A percentile compares a stretch with the other conserved stretches of the same genome.
Evolutionary conservation across 2,113 vertebrate genomes (phyloP).

Genomic region (Poecilia latipinna): DNA sequence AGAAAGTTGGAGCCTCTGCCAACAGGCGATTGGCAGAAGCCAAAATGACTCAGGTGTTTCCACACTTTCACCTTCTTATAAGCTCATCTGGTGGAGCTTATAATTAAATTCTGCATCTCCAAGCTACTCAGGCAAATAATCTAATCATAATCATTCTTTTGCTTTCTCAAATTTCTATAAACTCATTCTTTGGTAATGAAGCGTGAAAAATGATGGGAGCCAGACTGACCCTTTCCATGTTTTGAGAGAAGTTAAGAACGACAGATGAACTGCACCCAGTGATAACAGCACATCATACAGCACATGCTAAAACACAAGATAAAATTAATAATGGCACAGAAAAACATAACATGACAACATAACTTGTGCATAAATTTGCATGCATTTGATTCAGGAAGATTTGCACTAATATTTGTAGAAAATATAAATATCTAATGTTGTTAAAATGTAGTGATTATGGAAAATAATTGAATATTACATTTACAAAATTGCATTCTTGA

Average conservation of each 20-base stretch:
- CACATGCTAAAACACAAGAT: too few relatives aligned
- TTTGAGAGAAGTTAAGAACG: too few relatives aligned
- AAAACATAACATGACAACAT: too few relatives aligned
- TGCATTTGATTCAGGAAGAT: neutral
- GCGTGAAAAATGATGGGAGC: too few relatives aligned
- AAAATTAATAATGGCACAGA: too few relatives aligned
- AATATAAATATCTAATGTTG: neutral
- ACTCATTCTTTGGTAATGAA: too few relatives aligned
- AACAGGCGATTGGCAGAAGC: conserved; percentile 13
- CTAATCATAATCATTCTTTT: neutral
- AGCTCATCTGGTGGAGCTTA: neutral
- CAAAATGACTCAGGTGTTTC: neutral
- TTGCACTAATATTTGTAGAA: neutral
- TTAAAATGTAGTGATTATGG: neutral
- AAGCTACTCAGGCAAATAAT: neutral
- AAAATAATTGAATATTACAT: too few relatives aligned
- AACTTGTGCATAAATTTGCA: too few relatives aligned
- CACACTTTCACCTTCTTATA: neutral
- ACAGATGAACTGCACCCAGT: too few relatives aligned
- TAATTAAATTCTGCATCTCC: neutral
- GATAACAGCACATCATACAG: too few relatives aligned
- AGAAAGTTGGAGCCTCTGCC: conserved; percentile 5
- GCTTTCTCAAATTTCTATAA: neutral
- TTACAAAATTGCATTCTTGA: neutral
- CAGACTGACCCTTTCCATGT: too few relatives aligned